A percentile compares a stretch with the other conserved stretches of the same genome.
phyloP scores from a whole-genome alignment of 1,140 invertebrate genomes.

The Danaus plexippus region DNA sequence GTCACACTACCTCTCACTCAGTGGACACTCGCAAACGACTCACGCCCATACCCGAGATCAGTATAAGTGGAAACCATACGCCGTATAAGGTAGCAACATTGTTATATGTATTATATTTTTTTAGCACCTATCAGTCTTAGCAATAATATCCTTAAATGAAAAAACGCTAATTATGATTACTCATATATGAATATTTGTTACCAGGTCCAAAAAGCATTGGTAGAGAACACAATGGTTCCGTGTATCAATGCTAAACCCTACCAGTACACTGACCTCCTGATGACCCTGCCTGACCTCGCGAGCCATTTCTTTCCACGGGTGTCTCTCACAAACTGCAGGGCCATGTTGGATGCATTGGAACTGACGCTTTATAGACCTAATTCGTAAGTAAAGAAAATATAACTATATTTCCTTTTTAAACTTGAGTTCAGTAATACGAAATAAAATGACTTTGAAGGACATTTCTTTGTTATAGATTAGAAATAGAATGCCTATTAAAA shows the following conservation, averaged over 20 bases:
- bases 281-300: conserved; percentile 86
- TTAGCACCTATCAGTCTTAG: not conserved
- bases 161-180: not conserved
- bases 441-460: too few species aligned
- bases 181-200: conserved; percentile 33
- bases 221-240: conserved; percentile 84
- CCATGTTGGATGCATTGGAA: conserved; percentile 83
- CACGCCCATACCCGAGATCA: conserved; percentile 76
- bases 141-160: not conserved
- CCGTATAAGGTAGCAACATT: conserved; percentile 76
- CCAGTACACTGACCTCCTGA: conserved; percentile 83
- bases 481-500: too few species aligned
- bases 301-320: conserved; percentile 84
- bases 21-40: conserved; percentile 72
- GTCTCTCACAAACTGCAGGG: conserved; percentile 79
- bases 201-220: conserved; percentile 83
- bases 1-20: conserved; percentile 64
- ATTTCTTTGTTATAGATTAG: too few species aligned
- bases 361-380: conserved; percentile 86
- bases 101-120: too few species aligned
- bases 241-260: conserved; percentile 90
- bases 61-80: conserved; percentile 74
- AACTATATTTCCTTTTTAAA: too few species aligned
- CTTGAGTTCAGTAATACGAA: too few species aligned
- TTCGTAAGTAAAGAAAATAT: conserved; percentile 74